These are phyloP conservation scores for Drosophila orena DNA, from an alignment of 1,140 invertebrate genomes.

Conservation along the genomic window DNA sequence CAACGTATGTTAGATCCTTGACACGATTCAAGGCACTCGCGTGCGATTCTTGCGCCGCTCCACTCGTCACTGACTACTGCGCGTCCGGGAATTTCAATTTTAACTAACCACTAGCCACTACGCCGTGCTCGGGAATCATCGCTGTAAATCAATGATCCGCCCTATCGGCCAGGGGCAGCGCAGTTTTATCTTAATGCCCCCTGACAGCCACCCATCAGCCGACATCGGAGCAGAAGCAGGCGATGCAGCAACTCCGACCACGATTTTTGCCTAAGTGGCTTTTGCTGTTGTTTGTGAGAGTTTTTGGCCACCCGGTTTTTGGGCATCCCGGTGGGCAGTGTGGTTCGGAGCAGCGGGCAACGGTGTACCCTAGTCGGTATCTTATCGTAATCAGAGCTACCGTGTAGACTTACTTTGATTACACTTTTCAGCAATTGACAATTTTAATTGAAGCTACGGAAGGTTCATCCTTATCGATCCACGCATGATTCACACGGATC, in stretches of 20 bases:
- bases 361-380: constrained; percentile 22
- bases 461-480: constrained; percentile 51
- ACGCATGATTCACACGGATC: constrained; percentile 27
- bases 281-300: constrained; percentile 45
- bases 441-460: constrained; percentile 49
- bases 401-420: constrained; percentile 49
- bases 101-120: constrained; percentile 48
- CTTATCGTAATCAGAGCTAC: constrained; percentile 45
- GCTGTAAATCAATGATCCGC: constrained; percentile 77
- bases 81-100: constrained; percentile 58
- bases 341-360: not conserved
- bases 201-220: constrained; percentile 74
- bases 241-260: constrained; percentile 14
- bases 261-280: constrained; percentile 46
- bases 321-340: constrained; percentile 13
- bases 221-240: constrained; percentile 19
- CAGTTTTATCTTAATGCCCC: constrained; percentile 74
- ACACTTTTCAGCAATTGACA: constrained; percentile 53
- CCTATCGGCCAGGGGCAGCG: constrained; percentile 48
- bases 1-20: constrained; percentile 47
- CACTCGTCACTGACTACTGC: constrained; percentile 56
- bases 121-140: constrained; percentile 53
- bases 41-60: constrained; percentile 39
- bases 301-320: constrained; percentile 1
- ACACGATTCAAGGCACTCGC: constrained; percentile 32